Evolutionary conservation across 2,888 invertebrate species (phyloP).

Genomic region (Charanyca ferruginea): DNA sequence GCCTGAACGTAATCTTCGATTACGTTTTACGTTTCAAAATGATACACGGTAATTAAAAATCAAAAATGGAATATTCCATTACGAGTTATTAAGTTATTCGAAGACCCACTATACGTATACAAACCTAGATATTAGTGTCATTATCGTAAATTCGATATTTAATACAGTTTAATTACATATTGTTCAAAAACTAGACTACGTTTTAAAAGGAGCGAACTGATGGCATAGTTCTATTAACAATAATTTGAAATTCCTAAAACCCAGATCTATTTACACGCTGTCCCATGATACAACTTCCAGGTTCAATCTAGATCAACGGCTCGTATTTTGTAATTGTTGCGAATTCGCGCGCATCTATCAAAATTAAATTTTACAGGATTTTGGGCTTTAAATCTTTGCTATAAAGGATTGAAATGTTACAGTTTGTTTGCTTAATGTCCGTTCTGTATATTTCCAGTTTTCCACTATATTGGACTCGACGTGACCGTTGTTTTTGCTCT

Average conservation of each 20-base stretch:
- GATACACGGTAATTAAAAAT: too few relatives aligned
- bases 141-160: too few relatives aligned
- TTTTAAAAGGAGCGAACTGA: too few relatives aligned
- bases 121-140: too few relatives aligned
- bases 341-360: conserved; percentile 83
- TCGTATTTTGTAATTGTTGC: conserved; percentile 77
- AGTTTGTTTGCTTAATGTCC: conserved; percentile 68
- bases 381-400: conserved; percentile 75
- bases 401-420: conserved; percentile 78
- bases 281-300: conserved; percentile 37
- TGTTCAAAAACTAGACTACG: too few relatives aligned
- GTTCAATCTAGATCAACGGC: conserved; percentile 49
- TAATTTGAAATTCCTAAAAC: neutral
- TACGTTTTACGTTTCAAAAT: too few relatives aligned
- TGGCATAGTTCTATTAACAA: neutral
- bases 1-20: too few relatives aligned
- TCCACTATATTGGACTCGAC: conserved; percentile 63
- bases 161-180: too few relatives aligned
- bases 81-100: too few relatives aligned
- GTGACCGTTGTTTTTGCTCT: conserved; percentile 66
- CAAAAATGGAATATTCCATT: too few relatives aligned
- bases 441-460: conserved; percentile 67
- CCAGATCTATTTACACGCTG: neutral
- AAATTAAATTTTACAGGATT: conserved; percentile 86
- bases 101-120: too few relatives aligned